Base-by-base conservation (phyloP, 2,113 vertebrate species). In the Xiphophorus maculatus region DNA sequence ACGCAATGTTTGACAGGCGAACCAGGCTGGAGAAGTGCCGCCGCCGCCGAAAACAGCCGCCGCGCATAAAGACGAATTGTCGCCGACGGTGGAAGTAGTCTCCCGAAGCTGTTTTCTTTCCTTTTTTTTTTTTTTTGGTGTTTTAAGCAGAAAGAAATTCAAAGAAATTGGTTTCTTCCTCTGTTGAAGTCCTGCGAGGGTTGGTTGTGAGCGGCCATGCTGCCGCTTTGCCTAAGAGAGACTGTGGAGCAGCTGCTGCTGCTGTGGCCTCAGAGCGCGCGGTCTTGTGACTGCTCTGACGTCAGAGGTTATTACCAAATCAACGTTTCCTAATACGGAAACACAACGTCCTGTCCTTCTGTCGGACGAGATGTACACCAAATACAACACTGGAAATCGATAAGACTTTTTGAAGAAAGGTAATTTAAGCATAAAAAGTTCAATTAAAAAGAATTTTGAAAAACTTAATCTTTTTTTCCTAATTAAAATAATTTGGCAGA, bases 211-310 rank as follows among this genome's bases (percentile, higher is more conserved):
- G 58, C 58, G 60, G 62, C 77, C 91, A 93, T 90, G 63, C 63
- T 75, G 76, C 44, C 73, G 12, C 40, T 28, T 17, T 25, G 63
- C 27, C 63, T 63, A n/a, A 77, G 5, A 17, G 40, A 17, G 40
- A 22, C n/a, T 6, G 71, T 12, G 76, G 33, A 32, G 25, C 54
- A 28, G 42, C 74, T 8, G 72, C 71, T 17, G 28, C 32, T 32
- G 32, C 32, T 8, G 71, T 28, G 62, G 58, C 74, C 79, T 63
- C 79, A 19, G 15, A 33, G 35, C 72, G 62, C 44, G 1, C 19
- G 71, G 91, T 94, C 94, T 92, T 90, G 89, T 94, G 94, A 94
- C 94, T 85, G 63, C 64, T 74, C 51, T 93, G 94, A 95, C 94
- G 94, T 94, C 93, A 94, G 3, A 60, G 51, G 3, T 93, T 19